Percentiles rank a stretch among this genome's conserved stretches.
phyloP scores from a whole-genome alignment of 2,113 vertebrate species.

The Brienomyrus brachyistius region DNA sequence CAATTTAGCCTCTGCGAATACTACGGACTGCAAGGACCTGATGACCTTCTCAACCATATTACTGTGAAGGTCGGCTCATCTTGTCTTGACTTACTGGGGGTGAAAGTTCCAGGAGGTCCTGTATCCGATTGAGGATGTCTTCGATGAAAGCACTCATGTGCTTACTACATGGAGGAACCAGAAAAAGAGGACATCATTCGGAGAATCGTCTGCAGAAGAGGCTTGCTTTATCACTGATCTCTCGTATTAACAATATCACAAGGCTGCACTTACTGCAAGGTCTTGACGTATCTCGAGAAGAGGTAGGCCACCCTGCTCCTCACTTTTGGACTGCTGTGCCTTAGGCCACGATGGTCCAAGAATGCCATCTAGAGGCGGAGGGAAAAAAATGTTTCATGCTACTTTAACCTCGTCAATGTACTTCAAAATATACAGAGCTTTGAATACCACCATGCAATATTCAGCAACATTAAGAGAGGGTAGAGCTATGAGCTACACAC shows the following conservation, averaged over 20 bases:
- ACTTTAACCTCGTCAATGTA: not conserved
- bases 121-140: conserved; percentile 89
- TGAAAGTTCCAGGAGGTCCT: conserved; percentile 85
- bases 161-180: conserved; percentile 59
- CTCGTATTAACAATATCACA: not conserved
- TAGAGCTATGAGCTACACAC: not conserved
- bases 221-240: not conserved
- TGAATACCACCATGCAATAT: not conserved
- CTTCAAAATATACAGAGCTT: not conserved
- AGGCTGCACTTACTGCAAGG: conserved; percentile 78
- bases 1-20: not conserved
- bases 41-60: not conserved
- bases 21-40: not conserved
- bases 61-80: not conserved
- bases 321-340: conserved; percentile 89
- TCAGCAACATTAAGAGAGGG: not conserved
- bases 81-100: conserved; percentile 72
- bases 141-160: conserved; percentile 94
- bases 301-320: conserved; percentile 90
- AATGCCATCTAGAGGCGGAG: conserved; percentile 77
- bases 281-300: conserved; percentile 95
- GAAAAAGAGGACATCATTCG: not conserved
- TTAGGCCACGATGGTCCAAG: conserved; percentile 90
- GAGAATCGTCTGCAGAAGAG: not conserved
- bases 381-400: not conserved